A percentile compares a stretch with the other conserved stretches of the same genome.
Conservation (phyloP, 1,140 invertebrate species). For the Melitaea cinxia region DNA sequence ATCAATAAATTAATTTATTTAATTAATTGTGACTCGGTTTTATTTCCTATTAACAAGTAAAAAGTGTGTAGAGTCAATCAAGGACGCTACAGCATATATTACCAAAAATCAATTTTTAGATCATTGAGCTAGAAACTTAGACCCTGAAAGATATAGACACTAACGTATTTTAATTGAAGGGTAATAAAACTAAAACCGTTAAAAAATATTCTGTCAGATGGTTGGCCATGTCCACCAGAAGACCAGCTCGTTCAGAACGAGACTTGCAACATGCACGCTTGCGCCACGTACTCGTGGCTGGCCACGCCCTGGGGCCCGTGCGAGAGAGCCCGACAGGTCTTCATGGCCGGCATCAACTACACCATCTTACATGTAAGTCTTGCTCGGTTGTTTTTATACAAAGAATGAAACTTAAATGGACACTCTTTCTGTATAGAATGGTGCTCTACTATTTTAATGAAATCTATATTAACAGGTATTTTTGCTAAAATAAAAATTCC, state of each 20-base stretch:
- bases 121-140: too few relatives aligned
- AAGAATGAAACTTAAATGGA: neutral
- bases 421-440: neutral
- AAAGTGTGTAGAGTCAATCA: too few relatives aligned
- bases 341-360: slow-evolving; percentile 59
- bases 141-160: too few relatives aligned
- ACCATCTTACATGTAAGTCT: slow-evolving; percentile 62
- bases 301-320: slow-evolving; percentile 83
- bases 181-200: neutral
- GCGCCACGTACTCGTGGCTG: slow-evolving; percentile 84
- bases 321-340: slow-evolving; percentile 60
- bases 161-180: too few relatives aligned
- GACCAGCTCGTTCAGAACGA: slow-evolving; percentile 83
- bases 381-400: neutral
- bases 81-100: too few relatives aligned
- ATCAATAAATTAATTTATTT: too few relatives aligned
- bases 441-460: too few relatives aligned
- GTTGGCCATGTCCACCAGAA: slow-evolving; percentile 81
- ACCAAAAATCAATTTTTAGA: too few relatives aligned
- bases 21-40: too few relatives aligned
- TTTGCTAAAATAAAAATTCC: too few relatives aligned
- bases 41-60: too few relatives aligned
- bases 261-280: slow-evolving; percentile 83
- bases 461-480: too few relatives aligned
- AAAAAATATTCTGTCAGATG: slow-evolving; percentile 57